Percentiles rank a stretch among this genome's conserved stretches.
These are phyloP conservation scores for Globodera ellingtonae DNA, from an alignment of 1,140 invertebrate genomes.

Conservation along the genomic window DNA sequence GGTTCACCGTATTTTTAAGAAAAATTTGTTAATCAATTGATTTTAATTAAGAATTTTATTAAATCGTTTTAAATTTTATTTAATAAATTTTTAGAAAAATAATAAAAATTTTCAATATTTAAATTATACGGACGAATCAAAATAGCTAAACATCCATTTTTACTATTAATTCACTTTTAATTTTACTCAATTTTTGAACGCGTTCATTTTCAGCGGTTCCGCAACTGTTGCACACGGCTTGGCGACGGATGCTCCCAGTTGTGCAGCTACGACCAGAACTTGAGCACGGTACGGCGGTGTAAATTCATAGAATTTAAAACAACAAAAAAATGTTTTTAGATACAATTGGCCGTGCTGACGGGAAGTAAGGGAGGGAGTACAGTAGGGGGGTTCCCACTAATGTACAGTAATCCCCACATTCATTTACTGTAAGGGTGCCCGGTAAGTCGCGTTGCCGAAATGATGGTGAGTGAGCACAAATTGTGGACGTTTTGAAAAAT, in stretches of 20 bases:
- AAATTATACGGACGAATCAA: too few species aligned
- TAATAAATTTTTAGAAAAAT: too few species aligned
- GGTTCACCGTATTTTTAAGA: too few species aligned
- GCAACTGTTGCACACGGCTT: conserved; percentile 58
- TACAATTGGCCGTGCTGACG: conserved; percentile 64
- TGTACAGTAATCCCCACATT: neutral
- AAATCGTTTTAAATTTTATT: too few species aligned
- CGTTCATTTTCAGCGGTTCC: conserved; percentile 42
- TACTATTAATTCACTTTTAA: too few species aligned
- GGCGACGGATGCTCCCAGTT: conserved; percentile 61
- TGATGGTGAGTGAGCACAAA: conserved; percentile 60
- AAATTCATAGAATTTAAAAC: too few species aligned
- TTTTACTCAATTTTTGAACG: too few species aligned
- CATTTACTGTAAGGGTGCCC: conserved; percentile 50
- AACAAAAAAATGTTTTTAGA: conserved; percentile 37
- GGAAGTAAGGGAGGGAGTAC: conserved; percentile 29
- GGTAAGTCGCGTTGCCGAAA: conserved; percentile 61
- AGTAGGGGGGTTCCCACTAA: neutral
- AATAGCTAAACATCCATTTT: too few species aligned
- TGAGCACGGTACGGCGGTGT: conserved; percentile 51
- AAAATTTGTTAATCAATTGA: too few species aligned
- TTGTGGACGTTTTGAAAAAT: conserved; percentile 34
- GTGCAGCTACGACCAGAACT: conserved; percentile 61
- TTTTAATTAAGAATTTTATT: too few species aligned
- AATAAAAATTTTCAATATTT: too few species aligned